A percentile compares a stretch with the other conserved stretches of the same genome.
These are phyloP conservation scores for Cebidichthys violaceus DNA, from an alignment of 2,113 vertebrate genomes.

Conservation along the genomic window DNA sequence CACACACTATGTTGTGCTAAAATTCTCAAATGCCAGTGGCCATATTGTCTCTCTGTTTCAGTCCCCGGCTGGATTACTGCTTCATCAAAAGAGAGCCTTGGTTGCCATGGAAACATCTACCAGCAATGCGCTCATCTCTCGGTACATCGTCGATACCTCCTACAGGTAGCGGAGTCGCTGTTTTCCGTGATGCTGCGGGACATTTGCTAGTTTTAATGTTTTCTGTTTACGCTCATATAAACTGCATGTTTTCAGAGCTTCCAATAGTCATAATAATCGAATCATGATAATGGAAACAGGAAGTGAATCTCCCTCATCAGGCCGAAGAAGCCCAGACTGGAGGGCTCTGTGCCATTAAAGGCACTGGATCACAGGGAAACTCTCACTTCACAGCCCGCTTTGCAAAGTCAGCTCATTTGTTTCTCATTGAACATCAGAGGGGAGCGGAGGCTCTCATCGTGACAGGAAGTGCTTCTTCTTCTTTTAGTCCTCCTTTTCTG, in stretches of 20 bases:
- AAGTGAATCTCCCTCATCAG: constrained; percentile 21
- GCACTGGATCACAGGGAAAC: constrained; percentile 57
- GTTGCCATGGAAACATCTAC: constrained; percentile 72
- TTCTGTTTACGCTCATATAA: not conserved
- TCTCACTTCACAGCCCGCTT: constrained; percentile 45
- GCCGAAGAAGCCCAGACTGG: constrained; percentile 26
- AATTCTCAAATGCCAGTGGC: constrained; percentile 65
- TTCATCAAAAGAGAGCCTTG: constrained; percentile 63
- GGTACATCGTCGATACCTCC: constrained; percentile 30
- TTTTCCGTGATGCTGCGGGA: constrained; percentile 24
- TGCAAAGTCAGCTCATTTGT: constrained; percentile 64
- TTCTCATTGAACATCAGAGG: constrained; percentile 59
- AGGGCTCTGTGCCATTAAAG: constrained; percentile 43
- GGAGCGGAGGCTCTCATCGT: constrained; percentile 11
- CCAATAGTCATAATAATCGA: not conserved
- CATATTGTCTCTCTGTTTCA: constrained; percentile 58
- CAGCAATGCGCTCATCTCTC: constrained; percentile 45
- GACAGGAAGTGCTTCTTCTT: constrained; percentile 18
- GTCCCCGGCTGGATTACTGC: constrained; percentile 64
- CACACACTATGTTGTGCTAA: constrained; percentile 24
- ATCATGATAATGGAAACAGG: not conserved
- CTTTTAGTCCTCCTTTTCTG: constrained; percentile 5
- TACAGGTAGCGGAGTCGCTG: constrained; percentile 24
- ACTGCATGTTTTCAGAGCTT: not conserved
- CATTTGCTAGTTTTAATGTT: constrained; percentile 9